Base-by-base conservation (phyloP, 2,797 vertebrate genomes). In the Mastacembelus armatus region DNA sequence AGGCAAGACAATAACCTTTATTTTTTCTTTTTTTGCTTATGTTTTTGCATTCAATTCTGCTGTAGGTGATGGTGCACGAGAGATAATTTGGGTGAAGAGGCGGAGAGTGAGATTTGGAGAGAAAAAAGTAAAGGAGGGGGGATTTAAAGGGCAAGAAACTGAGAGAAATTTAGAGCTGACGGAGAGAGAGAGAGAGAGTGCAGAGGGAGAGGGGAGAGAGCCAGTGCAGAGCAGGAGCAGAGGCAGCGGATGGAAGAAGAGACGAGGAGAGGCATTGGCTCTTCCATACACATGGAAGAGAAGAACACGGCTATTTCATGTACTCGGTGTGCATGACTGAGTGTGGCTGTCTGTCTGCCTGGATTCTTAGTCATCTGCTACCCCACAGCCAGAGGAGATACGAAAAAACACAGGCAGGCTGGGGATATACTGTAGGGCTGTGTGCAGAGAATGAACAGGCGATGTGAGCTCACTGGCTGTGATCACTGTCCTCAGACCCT, bases 371-470 rank as follows among this genome's bases (percentile, higher is more conserved):
- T 83, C 78, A 71, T 73, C 73, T 71, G 73, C 73, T 61, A 66
- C 55, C 48, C 66, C 45, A 47, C 70, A 59, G 74, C 66, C 32
- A 73, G 65, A 88, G 85, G 84, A 87, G 78, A 22, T 30, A 70
- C 55, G 16, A 42, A 66, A 72, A 48, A 24, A 55, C 47, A 72
- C 52, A 54, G 56, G 56, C 68, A 76, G 73, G 63, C 74, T 80
- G 72, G 79, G 81, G 85, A 80, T 77, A 71, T 27, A n/a, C n/a
- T n/a, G n/a, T n/a, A 72, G 60, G 66, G 78, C 74, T 77, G 85
- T 48, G 84, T 78, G 83, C 86, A 90, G 89, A 93, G 90, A 86
- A 94, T 94, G 94, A 86, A 80, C 80, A 81, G 85, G 86, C 84
- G 66, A 84, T 80, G 91, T 79, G 74, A 74, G 83, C 86, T 92